Conservation (phyloP, 2,113 vertebrate species). For the Chrysemys picta region DNA sequence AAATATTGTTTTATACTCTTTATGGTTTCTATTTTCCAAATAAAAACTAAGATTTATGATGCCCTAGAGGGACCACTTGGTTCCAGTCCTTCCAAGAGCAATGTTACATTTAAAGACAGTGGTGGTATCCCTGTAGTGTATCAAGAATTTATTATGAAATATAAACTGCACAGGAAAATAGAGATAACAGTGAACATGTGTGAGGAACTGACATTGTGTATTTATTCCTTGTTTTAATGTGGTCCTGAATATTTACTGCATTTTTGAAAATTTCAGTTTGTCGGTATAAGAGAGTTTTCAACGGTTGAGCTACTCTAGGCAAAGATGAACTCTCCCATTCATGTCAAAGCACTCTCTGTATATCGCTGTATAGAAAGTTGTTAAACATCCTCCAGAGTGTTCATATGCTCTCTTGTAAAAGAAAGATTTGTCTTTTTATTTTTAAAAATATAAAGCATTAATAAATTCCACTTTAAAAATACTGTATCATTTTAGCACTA, state of each 20-base stretch:
- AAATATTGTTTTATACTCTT: slow-evolving; percentile 79
- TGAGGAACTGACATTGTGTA: slow-evolving; percentile 40
- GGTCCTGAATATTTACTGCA: slow-evolving; percentile 70
- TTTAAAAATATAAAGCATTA: slow-evolving; percentile 32
- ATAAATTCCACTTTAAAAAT: slow-evolving; percentile 52
- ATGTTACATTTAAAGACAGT: slow-evolving; percentile 73
- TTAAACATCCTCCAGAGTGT: slow-evolving; percentile 53
- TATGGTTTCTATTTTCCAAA: slow-evolving; percentile 73
- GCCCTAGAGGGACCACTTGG: slow-evolving; percentile 68
- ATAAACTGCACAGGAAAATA: slow-evolving; percentile 67
- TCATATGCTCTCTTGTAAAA: slow-evolving; percentile 46
- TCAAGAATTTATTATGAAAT: slow-evolving; percentile 76
- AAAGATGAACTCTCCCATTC: neutral
- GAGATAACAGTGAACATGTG: slow-evolving; percentile 50
- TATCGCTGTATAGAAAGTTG: slow-evolving; percentile 5
- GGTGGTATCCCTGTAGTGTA: slow-evolving; percentile 66
- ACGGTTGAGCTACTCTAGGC: slow-evolving; percentile 1
- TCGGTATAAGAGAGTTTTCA: slow-evolving; percentile 26
- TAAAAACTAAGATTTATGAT: slow-evolving; percentile 80
- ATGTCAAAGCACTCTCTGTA: neutral
- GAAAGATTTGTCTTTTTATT: slow-evolving; percentile 23
- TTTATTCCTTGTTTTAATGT: slow-evolving; percentile 59
- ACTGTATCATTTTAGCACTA: slow-evolving; percentile 9
- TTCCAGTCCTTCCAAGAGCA: slow-evolving; percentile 79
- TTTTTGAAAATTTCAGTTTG: slow-evolving; percentile 48